Percentiles rank a stretch among this genome's conserved stretches.
phyloP scores from a whole-genome alignment of 2,113 vertebrate species.

The Gnathonemus echidnorhynchus region DNA sequence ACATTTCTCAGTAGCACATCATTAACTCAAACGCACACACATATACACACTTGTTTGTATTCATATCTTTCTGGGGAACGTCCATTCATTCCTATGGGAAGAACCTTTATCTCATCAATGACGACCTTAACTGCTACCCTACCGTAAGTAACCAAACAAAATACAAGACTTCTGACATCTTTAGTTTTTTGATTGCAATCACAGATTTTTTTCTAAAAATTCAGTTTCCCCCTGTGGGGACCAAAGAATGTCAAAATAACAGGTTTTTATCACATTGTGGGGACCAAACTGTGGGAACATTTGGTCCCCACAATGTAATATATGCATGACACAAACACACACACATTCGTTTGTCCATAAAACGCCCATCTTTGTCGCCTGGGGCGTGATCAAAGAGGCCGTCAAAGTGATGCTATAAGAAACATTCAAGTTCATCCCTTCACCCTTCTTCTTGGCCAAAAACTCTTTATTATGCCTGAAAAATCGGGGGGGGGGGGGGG shows the following conservation, averaged over 20 bases:
- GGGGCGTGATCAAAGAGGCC: slow-evolving; percentile 79
- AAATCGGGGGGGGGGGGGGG: slow-evolving; percentile 31
- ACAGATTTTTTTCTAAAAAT: not conserved
- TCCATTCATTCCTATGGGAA: not conserved
- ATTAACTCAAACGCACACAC: not conserved
- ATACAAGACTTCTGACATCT: not conserved
- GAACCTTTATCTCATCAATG: not conserved
- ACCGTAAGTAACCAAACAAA: not conserved
- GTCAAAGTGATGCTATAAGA: slow-evolving; percentile 92
- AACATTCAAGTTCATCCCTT: slow-evolving; percentile 93
- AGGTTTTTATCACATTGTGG: not conserved
- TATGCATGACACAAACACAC: not conserved
- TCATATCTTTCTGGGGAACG: not conserved
- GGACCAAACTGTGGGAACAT: not conserved
- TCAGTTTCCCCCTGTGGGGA: not conserved
- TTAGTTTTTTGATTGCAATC: not conserved
- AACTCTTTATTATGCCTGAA: slow-evolving; percentile 74
- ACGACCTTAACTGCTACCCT: slow-evolving; percentile 50
- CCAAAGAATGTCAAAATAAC: not conserved
- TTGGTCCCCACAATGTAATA: not conserved
- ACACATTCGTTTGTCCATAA: slow-evolving; percentile 47
- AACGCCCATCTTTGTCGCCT: slow-evolving; percentile 72
- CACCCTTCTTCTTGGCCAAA: slow-evolving; percentile 74
- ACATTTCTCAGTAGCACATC: not conserved
- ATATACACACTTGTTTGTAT: not conserved